Conservation (phyloP, 2,888 invertebrate species). For the Lingula anatina region DNA sequence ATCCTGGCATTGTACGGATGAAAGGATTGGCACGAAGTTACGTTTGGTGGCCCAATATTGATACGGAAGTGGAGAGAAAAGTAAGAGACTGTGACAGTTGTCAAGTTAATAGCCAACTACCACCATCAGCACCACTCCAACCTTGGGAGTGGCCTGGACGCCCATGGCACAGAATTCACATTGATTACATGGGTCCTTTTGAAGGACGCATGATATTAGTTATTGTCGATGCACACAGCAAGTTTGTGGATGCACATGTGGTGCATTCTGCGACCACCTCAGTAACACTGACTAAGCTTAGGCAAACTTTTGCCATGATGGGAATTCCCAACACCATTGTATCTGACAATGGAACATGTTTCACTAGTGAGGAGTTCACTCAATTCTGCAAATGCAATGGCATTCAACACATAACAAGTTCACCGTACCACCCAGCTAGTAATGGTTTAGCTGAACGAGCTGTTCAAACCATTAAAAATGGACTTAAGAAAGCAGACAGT, state of each 20-base stretch:
- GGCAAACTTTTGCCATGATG: conserved; percentile 12
- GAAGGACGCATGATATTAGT: conserved; percentile 14
- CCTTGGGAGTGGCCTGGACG: conserved; percentile 17
- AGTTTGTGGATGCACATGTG: conserved; percentile 12
- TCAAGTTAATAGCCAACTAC: conserved; percentile 7
- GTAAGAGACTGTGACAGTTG: too few relatives aligned
- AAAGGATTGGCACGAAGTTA: too few relatives aligned
- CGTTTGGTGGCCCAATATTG: too few relatives aligned
- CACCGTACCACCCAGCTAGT: conserved; percentile 19
- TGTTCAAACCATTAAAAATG: conserved; percentile 19
- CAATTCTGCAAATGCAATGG: conserved; percentile 12
- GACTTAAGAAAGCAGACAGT: conserved; percentile 9
- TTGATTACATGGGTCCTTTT: conserved; percentile 19
- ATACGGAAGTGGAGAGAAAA: too few relatives aligned
- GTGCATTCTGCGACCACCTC: conserved; percentile 7
- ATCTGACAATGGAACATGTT: conserved; percentile 19
- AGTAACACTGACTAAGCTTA: conserved; percentile 9
- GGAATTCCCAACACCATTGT: conserved; percentile 18
- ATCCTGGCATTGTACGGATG: too few relatives aligned
- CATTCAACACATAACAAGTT: conserved; percentile 11
- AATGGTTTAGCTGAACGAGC: conserved; percentile 17
- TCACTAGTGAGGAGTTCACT: conserved; percentile 16
- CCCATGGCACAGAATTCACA: conserved; percentile 20
- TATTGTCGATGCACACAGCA: conserved; percentile 15
- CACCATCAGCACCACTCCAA: conserved; percentile 10